A percentile compares a stretch with the other conserved stretches of the same genome.
Evolutionary conservation across 2,797 vertebrate genomes (phyloP).

Genomic region (Lacerta viridis): DNA sequence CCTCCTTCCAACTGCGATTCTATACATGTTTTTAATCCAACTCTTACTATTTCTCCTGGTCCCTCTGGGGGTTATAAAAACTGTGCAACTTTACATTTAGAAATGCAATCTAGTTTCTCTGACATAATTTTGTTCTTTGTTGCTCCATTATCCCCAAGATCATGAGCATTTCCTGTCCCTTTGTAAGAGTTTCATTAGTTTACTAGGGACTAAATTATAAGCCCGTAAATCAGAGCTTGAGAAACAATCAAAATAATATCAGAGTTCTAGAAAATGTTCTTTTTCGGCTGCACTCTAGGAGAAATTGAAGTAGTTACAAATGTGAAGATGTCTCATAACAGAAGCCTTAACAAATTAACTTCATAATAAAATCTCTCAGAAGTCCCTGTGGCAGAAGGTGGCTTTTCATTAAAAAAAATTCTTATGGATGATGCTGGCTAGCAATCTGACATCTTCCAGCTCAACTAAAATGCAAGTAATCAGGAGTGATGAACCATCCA

Average conservation of each 20-base stretch:
- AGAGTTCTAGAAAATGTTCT: constrained; percentile 6
- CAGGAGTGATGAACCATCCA: background rate
- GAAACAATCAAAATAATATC: background rate
- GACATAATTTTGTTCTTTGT: constrained; percentile 9
- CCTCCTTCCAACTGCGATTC: background rate
- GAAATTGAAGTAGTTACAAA: background rate
- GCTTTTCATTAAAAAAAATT: background rate
- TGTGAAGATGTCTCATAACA: background rate
- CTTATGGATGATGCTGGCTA: background rate
- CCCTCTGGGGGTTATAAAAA: background rate
- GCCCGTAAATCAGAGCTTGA: background rate
- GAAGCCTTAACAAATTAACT: background rate
- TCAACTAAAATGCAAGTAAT: background rate
- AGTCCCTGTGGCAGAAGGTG: background rate
- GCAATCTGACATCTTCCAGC: background rate
- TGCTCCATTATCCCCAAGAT: background rate
- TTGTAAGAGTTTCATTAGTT: background rate
- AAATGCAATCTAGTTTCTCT: background rate
- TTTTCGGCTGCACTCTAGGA: background rate
- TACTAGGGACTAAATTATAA: background rate
- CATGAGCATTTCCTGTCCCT: background rate
- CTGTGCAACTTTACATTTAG: background rate
- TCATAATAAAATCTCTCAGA: constrained; percentile 8
- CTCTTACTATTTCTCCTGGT: background rate
- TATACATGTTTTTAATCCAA: background rate